Evolutionary conservation across 2,113 vertebrate species (phyloP).

Genomic region (Xyliphius kryptos): DNA sequence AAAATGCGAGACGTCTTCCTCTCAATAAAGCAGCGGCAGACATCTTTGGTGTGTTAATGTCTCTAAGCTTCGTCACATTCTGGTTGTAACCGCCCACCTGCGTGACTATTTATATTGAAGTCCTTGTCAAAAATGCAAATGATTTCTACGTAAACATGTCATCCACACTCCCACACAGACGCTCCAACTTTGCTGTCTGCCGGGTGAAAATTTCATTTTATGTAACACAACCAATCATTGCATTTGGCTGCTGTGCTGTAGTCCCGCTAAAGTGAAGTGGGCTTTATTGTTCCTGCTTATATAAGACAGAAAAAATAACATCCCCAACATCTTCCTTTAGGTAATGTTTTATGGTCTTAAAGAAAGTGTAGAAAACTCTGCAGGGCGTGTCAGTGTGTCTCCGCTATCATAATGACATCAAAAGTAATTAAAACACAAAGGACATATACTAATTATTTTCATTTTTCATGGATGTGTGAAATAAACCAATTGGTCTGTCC

Average conservation of each 20-base stretch:
- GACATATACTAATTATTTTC: no score
- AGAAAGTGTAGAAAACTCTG: no score
- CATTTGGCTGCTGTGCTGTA: conserved; percentile 41
- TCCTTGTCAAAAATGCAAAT: conserved; percentile 31
- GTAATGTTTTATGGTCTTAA: no score
- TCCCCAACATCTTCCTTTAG: no score
- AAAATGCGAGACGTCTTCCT: no score
- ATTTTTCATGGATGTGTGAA: no score
- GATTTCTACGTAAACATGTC: conserved; percentile 34
- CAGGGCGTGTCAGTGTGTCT: no score
- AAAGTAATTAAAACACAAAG: no score
- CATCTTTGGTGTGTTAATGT: no score
- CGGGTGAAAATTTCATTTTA: conserved; percentile 18
- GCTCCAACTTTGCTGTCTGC: conserved; percentile 27
- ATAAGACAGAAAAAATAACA: neutral
- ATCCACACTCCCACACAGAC: conserved; percentile 36
- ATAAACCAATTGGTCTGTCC: no score
- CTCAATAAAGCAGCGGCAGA: no score
- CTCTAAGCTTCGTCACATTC: neutral
- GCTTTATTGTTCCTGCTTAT: neutral
- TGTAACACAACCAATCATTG: conserved; percentile 13
- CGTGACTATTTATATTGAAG: conserved; percentile 18
- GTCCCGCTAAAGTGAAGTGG: conserved; percentile 31
- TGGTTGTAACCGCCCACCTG: conserved; percentile 21
- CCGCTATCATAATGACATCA: no score